phyloP scores from a whole-genome alignment of 2,113 vertebrate genomes.

The Sialia sialis region DNA sequence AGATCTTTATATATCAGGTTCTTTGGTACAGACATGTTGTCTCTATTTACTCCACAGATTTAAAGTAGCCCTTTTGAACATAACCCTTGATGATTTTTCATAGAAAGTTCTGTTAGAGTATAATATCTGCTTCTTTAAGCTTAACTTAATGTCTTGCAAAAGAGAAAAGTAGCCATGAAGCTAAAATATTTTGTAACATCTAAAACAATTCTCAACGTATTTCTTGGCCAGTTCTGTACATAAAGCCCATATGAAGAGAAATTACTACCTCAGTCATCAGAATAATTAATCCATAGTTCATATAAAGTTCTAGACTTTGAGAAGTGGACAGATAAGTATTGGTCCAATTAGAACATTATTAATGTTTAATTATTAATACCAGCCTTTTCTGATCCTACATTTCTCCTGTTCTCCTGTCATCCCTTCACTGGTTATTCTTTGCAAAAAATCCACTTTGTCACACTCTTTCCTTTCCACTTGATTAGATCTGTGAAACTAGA shows the following conservation, averaged over 20 bases:
- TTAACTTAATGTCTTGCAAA: not conserved
- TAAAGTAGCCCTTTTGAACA: not conserved
- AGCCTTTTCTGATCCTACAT: not conserved
- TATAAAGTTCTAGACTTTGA: not conserved
- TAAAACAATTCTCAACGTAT: not conserved
- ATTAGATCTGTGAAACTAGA: not conserved
- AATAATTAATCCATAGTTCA: not conserved
- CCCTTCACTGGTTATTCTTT: not conserved
- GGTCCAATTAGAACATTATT: not conserved
- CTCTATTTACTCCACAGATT: not conserved
- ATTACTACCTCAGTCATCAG: not conserved
- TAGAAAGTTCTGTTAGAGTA: not conserved
- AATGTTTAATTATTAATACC: not conserved
- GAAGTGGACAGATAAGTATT: not conserved
- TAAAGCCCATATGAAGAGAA: not conserved
- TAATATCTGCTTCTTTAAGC: not conserved
- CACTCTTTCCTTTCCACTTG: not conserved
- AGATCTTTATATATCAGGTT: not conserved
- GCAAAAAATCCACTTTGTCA: not conserved
- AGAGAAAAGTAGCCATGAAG: not conserved
- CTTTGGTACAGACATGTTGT: not conserved
- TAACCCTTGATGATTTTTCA: not conserved
- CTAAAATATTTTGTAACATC: not conserved
- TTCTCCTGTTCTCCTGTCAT: not conserved
- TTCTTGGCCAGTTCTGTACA: not conserved